Conservation (phyloP, 2,888 invertebrate genomes). For the Trissolcus brochymenae region DNA sequence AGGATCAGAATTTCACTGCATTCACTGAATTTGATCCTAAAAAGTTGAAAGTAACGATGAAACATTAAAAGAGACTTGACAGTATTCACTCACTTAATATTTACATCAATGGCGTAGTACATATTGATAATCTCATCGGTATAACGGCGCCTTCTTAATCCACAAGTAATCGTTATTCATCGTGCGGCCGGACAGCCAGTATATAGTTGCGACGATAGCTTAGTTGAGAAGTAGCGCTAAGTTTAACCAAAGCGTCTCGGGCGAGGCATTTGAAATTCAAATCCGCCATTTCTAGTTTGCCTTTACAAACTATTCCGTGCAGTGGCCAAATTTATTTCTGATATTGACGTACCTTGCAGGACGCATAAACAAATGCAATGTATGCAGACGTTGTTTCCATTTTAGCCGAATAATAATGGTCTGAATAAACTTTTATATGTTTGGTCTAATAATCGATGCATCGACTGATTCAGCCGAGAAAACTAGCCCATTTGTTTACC, state of each 20-base stretch:
- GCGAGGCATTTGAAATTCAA: conserved; percentile 48
- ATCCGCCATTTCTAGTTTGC: conserved; percentile 42
- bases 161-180: conserved; percentile 52
- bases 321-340: conserved; percentile 37
- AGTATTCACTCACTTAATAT: conserved; percentile 12
- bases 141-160: conserved; percentile 49
- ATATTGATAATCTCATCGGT: conserved; percentile 49
- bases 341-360: conserved; percentile 26
- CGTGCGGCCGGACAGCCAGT: conserved; percentile 40
- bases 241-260: conserved; percentile 35
- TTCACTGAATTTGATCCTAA: too few species aligned
- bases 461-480: too few species aligned
- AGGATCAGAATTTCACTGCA: too few species aligned
- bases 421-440: too few species aligned
- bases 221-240: conserved; percentile 36
- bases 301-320: conserved; percentile 33
- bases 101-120: conserved; percentile 34
- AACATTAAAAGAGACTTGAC: neutral
- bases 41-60: neutral
- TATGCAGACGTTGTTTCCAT: conserved; percentile 28
- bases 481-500: too few species aligned
- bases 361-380: conserved; percentile 37
- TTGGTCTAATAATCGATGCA: too few species aligned
- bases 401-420: conserved; percentile 18
- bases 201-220: conserved; percentile 37